Conservation (phyloP, 2,797 vertebrate species). For the Semotilus atromaculatus region DNA sequence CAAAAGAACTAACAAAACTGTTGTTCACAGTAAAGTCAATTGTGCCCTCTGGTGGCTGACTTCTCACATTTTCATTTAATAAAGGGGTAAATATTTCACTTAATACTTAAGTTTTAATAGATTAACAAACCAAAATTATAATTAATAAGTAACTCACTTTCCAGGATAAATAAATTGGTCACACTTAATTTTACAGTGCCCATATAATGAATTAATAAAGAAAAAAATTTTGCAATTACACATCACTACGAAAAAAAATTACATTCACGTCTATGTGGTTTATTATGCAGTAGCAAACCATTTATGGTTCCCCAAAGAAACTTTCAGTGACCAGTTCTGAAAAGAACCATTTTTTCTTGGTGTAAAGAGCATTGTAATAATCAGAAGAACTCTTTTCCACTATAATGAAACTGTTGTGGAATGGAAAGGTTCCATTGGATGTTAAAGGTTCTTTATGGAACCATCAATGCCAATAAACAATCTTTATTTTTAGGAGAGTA, state of each 20-base stretch:
- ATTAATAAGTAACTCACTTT: not conserved
- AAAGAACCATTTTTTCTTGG: not conserved
- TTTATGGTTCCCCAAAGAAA: not conserved
- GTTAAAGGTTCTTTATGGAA: not conserved
- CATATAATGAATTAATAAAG: not conserved
- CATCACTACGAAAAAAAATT: not conserved
- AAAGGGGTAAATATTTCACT: not conserved
- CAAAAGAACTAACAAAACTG: not conserved
- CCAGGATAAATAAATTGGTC: not conserved
- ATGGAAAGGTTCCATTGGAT: not conserved
- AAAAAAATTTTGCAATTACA: not conserved
- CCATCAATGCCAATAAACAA: not conserved
- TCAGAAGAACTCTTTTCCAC: not conserved
- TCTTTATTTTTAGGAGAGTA: not conserved
- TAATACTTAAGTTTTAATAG: not conserved
- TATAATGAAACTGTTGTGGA: not conserved
- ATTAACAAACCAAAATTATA: not conserved
- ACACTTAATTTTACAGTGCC: not conserved
- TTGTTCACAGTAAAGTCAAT: not conserved
- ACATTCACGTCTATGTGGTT: not conserved
- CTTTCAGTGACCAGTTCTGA: not conserved
- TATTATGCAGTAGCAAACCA: not conserved
- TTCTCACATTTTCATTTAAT: not conserved
- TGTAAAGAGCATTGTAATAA: not conserved
- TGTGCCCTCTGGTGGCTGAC: conserved; percentile 14